A percentile compares a stretch with the other conserved stretches of the same genome.
Conservation (phyloP, 2,888 invertebrate species). For the Harmothoe impar region DNA sequence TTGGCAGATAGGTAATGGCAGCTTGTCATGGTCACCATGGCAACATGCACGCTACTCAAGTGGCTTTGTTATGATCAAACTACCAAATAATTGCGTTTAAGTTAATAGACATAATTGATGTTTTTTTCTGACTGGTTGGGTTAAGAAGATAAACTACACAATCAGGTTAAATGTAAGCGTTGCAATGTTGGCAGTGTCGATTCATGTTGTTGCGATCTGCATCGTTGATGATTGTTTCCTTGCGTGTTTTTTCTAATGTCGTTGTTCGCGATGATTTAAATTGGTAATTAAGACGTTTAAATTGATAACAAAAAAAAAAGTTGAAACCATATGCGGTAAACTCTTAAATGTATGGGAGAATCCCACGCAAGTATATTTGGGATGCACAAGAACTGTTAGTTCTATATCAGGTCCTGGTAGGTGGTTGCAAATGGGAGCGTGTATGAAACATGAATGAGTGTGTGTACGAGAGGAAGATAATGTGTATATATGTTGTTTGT, state of each 20-base stretch:
- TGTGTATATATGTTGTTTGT: slow-evolving; percentile 31
- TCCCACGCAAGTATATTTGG: not conserved
- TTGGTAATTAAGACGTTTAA: not conserved
- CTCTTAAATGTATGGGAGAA: not conserved
- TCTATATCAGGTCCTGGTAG: not conserved
- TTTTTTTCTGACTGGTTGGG: slow-evolving; percentile 9
- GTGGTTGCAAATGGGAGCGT: not conserved
- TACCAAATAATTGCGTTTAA: slow-evolving; percentile 8
- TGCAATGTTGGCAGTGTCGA: not conserved
- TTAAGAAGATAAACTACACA: not conserved
- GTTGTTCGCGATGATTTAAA: slow-evolving; percentile 31
- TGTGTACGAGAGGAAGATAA: not conserved
- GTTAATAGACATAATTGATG: slow-evolving; percentile 7
- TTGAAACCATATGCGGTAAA: not conserved
- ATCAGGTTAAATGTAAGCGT: not conserved
- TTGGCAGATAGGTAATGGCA: slow-evolving; percentile 6
- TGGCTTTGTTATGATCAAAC: slow-evolving; percentile 8
- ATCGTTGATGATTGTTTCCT: slow-evolving; percentile 27
- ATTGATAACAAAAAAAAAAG: not conserved
- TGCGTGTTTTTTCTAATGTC: not conserved
- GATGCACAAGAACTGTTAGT: not conserved
- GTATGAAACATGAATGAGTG: not conserved
- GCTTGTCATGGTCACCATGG: not conserved
- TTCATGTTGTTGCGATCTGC: not conserved
- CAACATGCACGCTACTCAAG: not conserved